Evolutionary conservation across 2,113 vertebrate species (phyloP), one percentile per base, ranked within the genome.

Genomic region (Pelvicachromis taeniatus): DNA sequence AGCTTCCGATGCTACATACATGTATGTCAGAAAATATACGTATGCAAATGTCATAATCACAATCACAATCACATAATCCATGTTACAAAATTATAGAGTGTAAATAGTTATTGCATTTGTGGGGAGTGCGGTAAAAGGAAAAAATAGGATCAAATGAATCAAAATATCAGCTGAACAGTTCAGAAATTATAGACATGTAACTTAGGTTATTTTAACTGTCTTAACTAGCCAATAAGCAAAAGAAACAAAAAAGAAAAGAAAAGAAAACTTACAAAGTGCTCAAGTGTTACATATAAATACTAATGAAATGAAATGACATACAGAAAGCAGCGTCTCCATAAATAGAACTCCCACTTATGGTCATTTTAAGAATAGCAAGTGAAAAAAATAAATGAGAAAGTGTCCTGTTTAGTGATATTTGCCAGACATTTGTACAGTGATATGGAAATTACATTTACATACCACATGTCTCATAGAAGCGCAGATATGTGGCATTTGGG

Each of bases 401-500:
- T 77, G 4, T 83, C 52, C 54, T 93, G 91, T 91, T 91, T 90
- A 91, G 87, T 95, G 93, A 93, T 95, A 95, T 95, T 95, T 95
- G 88, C 79, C 87, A 81, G 80, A 91, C 91, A 94, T 91, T 94
- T 91, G 91, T 85, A 89, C 79, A 87, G 85, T 89, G 88, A 95
- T 93, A 89, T 45, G 82, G 89, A 92, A 91, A 95, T 88, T 85
- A 84, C 84, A 95, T 94, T 95, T 92, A 89, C 92, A 95, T 94
- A 88, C 63, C 29, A 83, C 82, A 85, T 65, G 85, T 92, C 87
- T 94, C 86, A 84, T 77, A 65, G 85, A 82, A 82, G 81, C 33
- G 77, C 85, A 84, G 92, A 94, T 91, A 91, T 86, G 87, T 96
- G 95, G 91, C 95, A 96, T 96, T 96, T 96, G 81, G 92, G 88